phyloP scores from a whole-genome alignment of 2,797 vertebrate genomes.

The Craterocephalus amniculus region DNA sequence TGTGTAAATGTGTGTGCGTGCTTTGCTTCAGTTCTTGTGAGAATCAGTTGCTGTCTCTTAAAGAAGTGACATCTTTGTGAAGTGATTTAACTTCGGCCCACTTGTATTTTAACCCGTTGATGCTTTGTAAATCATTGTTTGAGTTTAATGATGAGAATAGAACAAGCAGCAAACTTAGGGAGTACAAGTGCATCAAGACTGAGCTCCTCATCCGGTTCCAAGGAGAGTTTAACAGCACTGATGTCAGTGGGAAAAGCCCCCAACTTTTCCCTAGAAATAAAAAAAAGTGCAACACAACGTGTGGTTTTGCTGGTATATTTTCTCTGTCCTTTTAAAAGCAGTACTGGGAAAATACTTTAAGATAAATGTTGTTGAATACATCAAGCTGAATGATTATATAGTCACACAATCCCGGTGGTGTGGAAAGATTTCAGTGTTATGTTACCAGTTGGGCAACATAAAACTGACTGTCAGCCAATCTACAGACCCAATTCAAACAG shows the following conservation, averaged over 20 bases:
- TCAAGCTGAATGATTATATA: slow-evolving; percentile 4
- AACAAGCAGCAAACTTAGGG: slow-evolving; percentile 17
- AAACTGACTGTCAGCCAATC: not conserved
- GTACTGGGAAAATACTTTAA: slow-evolving; percentile 1
- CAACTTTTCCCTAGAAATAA: slow-evolving; percentile 32
- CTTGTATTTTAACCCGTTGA: slow-evolving; percentile 21
- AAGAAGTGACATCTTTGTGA: slow-evolving; percentile 31
- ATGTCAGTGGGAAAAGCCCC: slow-evolving; percentile 60
- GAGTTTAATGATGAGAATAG: slow-evolving; percentile 39
- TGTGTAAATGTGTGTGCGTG: slow-evolving; percentile 22
- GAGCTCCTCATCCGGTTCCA: slow-evolving; percentile 32
- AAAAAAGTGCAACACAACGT: slow-evolving; percentile 24
- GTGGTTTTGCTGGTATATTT: slow-evolving; percentile 30
- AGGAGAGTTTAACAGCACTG: slow-evolving; percentile 28
- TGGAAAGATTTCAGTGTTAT: slow-evolving; percentile 6
- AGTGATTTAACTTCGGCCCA: slow-evolving; percentile 30
- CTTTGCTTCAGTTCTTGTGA: slow-evolving; percentile 19
- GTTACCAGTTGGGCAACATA: slow-evolving; percentile 1
- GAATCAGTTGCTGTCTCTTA: slow-evolving; percentile 29
- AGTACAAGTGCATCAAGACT: slow-evolving; percentile 24
- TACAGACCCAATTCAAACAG: not conserved
- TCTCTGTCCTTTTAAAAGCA: slow-evolving; percentile 22
- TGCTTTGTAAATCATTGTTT: slow-evolving; percentile 9
- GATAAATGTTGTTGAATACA: not conserved
- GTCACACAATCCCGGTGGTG: not conserved